Conservation (phyloP, 2,113 vertebrate species). For the Epinephelus moara region DNA sequence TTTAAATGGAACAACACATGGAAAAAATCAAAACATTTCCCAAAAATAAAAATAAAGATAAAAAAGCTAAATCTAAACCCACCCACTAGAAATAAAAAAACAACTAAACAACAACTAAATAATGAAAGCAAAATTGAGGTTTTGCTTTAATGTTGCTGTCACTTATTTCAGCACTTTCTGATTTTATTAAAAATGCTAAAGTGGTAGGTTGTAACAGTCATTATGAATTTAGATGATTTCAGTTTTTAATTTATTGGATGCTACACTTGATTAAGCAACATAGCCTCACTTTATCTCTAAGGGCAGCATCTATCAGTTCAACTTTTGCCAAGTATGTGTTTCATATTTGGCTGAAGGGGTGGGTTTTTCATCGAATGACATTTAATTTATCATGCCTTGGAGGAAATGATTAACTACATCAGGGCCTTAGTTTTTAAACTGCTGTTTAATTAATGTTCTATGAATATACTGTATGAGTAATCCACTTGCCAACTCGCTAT, state of each 20-base stretch:
- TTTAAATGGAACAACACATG: slow-evolving; percentile 69
- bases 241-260: slow-evolving; percentile 51
- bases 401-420: slow-evolving; percentile 74
- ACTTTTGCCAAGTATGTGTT: slow-evolving; percentile 69
- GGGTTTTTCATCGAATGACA: slow-evolving; percentile 60
- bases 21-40: slow-evolving; percentile 65
- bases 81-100: slow-evolving; percentile 37
- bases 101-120: slow-evolving; percentile 5
- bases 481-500: slow-evolving; percentile 67
- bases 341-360: slow-evolving; percentile 67
- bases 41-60: slow-evolving; percentile 48
- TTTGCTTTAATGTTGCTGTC: slow-evolving; percentile 30
- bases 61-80: slow-evolving; percentile 59
- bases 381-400: slow-evolving; percentile 71
- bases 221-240: slow-evolving; percentile 51
- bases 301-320: slow-evolving; percentile 65
- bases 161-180: slow-evolving; percentile 21
- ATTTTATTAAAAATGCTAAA: slow-evolving; percentile 36
- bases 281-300: slow-evolving; percentile 58
- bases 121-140: slow-evolving; percentile 38
- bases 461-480: slow-evolving; percentile 63
- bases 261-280: slow-evolving; percentile 60
- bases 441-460: slow-evolving; percentile 74
- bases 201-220: slow-evolving; percentile 40
- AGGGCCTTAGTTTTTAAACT: slow-evolving; percentile 64